Evolutionary conservation across 2,888 invertebrate genomes (phyloP).

Genomic region (Parnassius smintheus): DNA sequence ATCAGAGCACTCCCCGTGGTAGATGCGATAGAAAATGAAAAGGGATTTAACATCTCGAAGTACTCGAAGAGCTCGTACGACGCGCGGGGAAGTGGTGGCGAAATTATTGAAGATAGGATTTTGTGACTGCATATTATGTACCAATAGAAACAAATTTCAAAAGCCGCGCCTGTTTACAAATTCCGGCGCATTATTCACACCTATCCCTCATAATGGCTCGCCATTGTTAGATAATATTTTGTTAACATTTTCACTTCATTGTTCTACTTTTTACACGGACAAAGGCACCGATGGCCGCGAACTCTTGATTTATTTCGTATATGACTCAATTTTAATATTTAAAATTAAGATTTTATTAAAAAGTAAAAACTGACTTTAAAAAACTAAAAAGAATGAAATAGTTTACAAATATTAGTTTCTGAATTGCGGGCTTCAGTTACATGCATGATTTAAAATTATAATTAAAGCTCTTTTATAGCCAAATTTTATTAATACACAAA

Average conservation of each 20-base stretch:
- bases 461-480: not conserved
- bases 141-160: slow-evolving; percentile 13
- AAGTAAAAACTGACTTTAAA: too few relatives aligned
- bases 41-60: too few relatives aligned
- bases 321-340: not conserved
- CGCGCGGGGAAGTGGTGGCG: too few relatives aligned
- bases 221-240: slow-evolving; percentile 45
- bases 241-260: slow-evolving; percentile 58
- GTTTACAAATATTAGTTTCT: too few relatives aligned
- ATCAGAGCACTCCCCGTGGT: too few relatives aligned
- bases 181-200: slow-evolving; percentile 56
- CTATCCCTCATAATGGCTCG: slow-evolving; percentile 44
- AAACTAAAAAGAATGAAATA: too few relatives aligned
- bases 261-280: slow-evolving; percentile 60
- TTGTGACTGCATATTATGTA: not conserved
- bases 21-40: too few relatives aligned
- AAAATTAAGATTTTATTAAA: too few relatives aligned
- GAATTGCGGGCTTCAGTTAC: not conserved
- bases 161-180: slow-evolving; percentile 29
- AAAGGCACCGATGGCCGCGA: slow-evolving; percentile 31
- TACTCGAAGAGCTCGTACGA: too few relatives aligned
- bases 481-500: too few relatives aligned
- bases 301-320: slow-evolving; percentile 11
- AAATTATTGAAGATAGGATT: too few relatives aligned
- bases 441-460: not conserved